Evolutionary conservation across 2,797 vertebrate genomes (phyloP).

Genomic region (Enteromius treurensis): DNA sequence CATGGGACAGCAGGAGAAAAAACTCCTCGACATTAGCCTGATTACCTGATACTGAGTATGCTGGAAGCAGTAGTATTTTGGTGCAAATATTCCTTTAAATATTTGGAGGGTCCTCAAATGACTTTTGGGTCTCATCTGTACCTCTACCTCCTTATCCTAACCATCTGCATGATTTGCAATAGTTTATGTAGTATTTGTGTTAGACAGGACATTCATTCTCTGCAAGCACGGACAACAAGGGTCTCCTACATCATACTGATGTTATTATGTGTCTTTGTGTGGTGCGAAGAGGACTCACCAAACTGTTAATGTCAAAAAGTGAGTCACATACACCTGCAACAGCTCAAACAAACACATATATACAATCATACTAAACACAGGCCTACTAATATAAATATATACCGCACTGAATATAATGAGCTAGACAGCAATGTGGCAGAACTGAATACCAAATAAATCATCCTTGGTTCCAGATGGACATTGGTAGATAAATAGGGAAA

Average conservation of each 20-base stretch:
- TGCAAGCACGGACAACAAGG: not conserved
- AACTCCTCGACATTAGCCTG: not conserved
- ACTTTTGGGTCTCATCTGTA: not conserved
- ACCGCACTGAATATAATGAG: not conserved
- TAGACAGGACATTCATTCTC: not conserved
- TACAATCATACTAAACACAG: not conserved
- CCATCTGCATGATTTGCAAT: not conserved
- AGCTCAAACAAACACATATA: not conserved
- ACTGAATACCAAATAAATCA: not conserved
- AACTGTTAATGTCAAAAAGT: conserved; percentile 5
- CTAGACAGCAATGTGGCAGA: not conserved
- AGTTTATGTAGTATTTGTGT: not conserved
- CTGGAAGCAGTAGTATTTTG: too few species aligned
- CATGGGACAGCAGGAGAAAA: not conserved
- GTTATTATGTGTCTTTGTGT: conserved; percentile 10
- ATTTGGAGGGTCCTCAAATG: not conserved
- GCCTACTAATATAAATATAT: not conserved
- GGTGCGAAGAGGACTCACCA: not conserved
- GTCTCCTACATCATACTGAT: conserved; percentile 5
- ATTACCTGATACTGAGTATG: not conserved
- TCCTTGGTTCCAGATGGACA: not conserved
- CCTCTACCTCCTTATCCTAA: not conserved
- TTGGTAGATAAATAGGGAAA: not conserved
- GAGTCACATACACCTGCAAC: not conserved
- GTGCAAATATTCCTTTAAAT: not conserved